Conservation (phyloP, 2,888 invertebrate genomes). For the Diloba caeruleocephala region DNA sequence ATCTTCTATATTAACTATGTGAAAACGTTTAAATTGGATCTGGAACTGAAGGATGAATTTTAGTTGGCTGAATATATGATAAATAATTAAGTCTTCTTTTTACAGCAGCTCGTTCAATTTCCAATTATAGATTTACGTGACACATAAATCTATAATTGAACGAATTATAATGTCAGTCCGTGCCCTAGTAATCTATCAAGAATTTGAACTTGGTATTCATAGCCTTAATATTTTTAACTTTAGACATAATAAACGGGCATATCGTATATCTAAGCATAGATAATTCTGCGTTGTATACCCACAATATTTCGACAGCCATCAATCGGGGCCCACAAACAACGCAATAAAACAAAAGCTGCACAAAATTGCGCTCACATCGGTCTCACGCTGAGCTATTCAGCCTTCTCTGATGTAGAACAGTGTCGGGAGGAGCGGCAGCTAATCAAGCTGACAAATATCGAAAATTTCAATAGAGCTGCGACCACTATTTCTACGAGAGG, state of each 20-base stretch:
- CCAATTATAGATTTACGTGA: no score
- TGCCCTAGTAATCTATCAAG: no score
- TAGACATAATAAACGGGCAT: background rate
- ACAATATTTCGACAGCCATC: slow-evolving; percentile 32
- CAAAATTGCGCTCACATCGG: slow-evolving; percentile 67
- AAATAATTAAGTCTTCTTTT: no score
- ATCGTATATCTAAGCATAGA: no score
- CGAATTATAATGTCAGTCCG: no score
- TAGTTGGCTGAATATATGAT: no score
- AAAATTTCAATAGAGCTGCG: slow-evolving; percentile 79
- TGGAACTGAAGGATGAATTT: slow-evolving; percentile 1
- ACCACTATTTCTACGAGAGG: slow-evolving; percentile 78
- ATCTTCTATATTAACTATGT: slow-evolving; percentile 7
- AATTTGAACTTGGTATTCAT: no score
- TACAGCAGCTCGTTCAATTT: no score
- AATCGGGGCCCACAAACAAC: slow-evolving; percentile 36
- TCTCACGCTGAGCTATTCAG: slow-evolving; percentile 81
- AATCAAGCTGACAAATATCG: slow-evolving; percentile 88
- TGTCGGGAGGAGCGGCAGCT: slow-evolving; percentile 76
- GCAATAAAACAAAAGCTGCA: slow-evolving; percentile 62
- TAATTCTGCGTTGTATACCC: no score
- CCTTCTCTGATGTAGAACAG: slow-evolving; percentile 67
- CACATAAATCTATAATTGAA: no score
- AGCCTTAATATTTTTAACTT: slow-evolving; percentile 26
- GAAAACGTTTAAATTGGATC: slow-evolving; percentile 14